Base-by-base conservation (phyloP, 1,140 invertebrate species). In the Uloborus diversus region DNA sequence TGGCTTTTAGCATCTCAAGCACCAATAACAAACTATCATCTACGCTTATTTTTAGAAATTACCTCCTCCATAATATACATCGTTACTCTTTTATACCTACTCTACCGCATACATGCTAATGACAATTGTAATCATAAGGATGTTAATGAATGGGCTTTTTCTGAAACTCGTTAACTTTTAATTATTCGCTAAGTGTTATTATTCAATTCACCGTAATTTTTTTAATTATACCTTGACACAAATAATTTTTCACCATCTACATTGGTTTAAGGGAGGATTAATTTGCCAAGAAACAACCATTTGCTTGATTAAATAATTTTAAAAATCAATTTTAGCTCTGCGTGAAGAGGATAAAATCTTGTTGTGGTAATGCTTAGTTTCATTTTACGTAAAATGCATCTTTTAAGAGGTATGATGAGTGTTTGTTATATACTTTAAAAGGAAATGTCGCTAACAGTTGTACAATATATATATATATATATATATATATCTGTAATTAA, bases 61-160 rank as follows among this genome's bases (percentile, higher is more conserved):
- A 68, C 23, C 51, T 49, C 25, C 11, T 25, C 28, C 42, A 49
- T 68, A 51, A 68, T 68, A 49, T 47, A 68, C 17, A 17, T 68
- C 64, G 23, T 68, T 68, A 68, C 23, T 9, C 42, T 9, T 68
- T 68, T 49, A 68, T 47, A 35, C 37, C 37, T 51, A n/a, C 51
- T 51, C 42, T 68, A 68, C n/a, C 42, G 28, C 37, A 20, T 17
- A 49, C 64, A 17, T 25, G 64, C 25, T 68, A 51, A 68, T 68
- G 42, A 49, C 64, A 51, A 68, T 27, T 68, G 47, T 13, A 68
- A 68, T 68, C 64, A 68, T 30, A 20, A 49, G 37, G 27, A n/a
- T 68, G 27, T 28, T 68, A 51, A 68, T 68, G 42, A 68, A 68
- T 32, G 51, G 30, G 25, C 37, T 30, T 56, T 66, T 68, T 68